Conservation (phyloP, 2,888 invertebrate genomes). For the Pherbina coryleti region DNA sequence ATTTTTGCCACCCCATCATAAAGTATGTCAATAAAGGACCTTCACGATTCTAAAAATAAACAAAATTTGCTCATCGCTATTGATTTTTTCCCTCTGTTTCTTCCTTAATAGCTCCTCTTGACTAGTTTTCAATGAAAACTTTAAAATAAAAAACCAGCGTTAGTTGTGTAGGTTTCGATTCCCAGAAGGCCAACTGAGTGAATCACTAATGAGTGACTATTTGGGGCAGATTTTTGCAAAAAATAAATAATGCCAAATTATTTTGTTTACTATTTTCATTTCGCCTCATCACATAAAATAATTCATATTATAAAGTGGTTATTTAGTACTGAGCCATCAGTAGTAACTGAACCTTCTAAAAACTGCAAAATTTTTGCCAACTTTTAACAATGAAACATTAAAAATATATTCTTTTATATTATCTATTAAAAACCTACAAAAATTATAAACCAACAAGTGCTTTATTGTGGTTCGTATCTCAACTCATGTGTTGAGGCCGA, state of each 20-base stretch:
- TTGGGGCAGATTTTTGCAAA: not conserved
- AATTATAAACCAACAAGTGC: too few species aligned
- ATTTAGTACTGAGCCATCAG: not conserved
- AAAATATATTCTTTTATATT: not conserved
- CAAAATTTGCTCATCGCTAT: not conserved
- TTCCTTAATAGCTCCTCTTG: too few species aligned
- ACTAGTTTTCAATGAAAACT: too few species aligned
- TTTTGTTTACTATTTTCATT: not conserved
- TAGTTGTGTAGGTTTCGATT: too few species aligned
- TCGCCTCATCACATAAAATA: not conserved
- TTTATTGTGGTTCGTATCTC: too few species aligned
- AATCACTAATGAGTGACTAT: too few species aligned
- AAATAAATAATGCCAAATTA: not conserved
- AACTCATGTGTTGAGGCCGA: too few species aligned
- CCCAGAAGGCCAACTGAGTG: too few species aligned
- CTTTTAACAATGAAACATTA: not conserved
- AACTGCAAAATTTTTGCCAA: not conserved
- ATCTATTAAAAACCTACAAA: too few species aligned
- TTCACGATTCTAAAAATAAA: conserved; percentile 11
- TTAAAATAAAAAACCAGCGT: too few species aligned
- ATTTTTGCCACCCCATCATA: not conserved
- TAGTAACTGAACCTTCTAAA: conserved; percentile 2
- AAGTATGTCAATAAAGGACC: conserved; percentile 10
- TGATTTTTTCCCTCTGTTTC: not conserved
- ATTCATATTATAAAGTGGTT: conserved; percentile 8